Evolutionary conservation across 53 echinoderm and acorn worm species (phyloP).

Genomic region (Holothuria scabra): DNA sequence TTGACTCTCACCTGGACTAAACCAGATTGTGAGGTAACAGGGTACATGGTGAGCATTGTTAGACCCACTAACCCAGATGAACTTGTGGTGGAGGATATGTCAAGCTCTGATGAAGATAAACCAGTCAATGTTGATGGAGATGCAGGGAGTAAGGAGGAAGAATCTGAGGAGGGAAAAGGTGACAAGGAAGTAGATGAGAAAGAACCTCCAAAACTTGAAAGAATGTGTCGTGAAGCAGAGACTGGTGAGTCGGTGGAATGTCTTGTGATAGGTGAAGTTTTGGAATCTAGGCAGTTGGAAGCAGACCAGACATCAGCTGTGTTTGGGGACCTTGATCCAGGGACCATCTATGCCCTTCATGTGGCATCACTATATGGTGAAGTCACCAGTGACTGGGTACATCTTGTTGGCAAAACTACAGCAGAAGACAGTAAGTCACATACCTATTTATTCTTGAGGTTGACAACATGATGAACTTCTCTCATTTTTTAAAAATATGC

Average conservation of each 20-base stretch:
- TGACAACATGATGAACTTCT: too few relatives aligned
- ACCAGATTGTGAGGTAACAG: constrained; percentile 59
- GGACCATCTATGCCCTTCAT: constrained; percentile 23
- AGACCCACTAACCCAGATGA: neutral
- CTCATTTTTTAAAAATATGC: too few relatives aligned
- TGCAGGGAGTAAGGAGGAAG: neutral
- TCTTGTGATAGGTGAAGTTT: constrained; percentile 20
- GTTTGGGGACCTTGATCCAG: constrained; percentile 29
- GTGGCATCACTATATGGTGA: constrained; percentile 43
- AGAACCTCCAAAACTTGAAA: neutral
- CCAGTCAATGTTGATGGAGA: neutral
- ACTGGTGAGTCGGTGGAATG: constrained; percentile 26
- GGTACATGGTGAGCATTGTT: constrained; percentile 58
- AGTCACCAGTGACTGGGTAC: constrained; percentile 42
- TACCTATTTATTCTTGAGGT: too few relatives aligned
- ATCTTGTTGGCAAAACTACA: constrained; percentile 43
- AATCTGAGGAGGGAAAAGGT: neutral
- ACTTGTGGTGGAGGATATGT: neutral
- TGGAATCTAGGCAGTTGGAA: constrained; percentile 11
- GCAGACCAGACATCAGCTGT: constrained; percentile 21
- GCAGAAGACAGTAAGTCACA: constrained; percentile 36
- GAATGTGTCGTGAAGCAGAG: constrained; percentile 28
- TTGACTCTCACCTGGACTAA: constrained; percentile 63
- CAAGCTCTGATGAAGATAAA: neutral
- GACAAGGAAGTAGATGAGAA: neutral